phyloP scores from a whole-genome alignment of 2,888 invertebrate species.

The Macroteleia sp. region DNA sequence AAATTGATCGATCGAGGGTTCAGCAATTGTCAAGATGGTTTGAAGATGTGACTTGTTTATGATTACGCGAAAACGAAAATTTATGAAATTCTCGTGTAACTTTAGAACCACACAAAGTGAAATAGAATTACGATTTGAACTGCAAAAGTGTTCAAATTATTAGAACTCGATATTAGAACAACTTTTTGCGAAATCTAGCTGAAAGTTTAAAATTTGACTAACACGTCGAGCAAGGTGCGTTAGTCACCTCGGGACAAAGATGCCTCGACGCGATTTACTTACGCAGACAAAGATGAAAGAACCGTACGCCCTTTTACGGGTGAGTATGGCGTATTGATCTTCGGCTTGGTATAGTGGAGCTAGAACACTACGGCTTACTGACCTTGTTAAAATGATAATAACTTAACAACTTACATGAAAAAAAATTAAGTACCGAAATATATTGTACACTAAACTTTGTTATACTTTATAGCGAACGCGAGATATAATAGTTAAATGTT shows the following conservation, averaged over 20 bases:
- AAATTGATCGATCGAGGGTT: too few relatives aligned
- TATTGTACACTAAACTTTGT: too few relatives aligned
- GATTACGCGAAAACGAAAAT: too few relatives aligned
- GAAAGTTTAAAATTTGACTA: conserved; percentile 3
- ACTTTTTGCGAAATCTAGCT: not conserved
- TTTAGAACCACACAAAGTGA: too few relatives aligned
- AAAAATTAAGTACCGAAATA: conserved; percentile 31
- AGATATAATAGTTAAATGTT: too few relatives aligned
- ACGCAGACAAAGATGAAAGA: conserved; percentile 34
- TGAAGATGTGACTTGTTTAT: too few relatives aligned
- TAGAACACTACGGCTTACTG: conserved; percentile 29
- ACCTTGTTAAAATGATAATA: conserved; percentile 55
- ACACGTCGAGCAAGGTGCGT: conserved; percentile 14
- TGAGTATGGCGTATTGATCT: conserved; percentile 55
- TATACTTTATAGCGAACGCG: too few relatives aligned
- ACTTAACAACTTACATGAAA: conserved; percentile 26
- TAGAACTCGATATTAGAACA: conserved; percentile 2
- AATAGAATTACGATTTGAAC: too few relatives aligned
- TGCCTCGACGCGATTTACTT: not conserved
- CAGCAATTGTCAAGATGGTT: too few relatives aligned
- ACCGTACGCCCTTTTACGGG: conserved; percentile 40
- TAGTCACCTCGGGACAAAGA: conserved; percentile 17
- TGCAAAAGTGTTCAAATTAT: conserved; percentile 1
- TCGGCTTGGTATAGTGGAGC: conserved; percentile 41
- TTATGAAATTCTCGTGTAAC: too few relatives aligned